Percentiles rank a stretch among this genome's conserved stretches.
These are phyloP conservation scores for Sturnus vulgaris DNA, from an alignment of 2,113 vertebrate genomes.

Conservation along the genomic window DNA sequence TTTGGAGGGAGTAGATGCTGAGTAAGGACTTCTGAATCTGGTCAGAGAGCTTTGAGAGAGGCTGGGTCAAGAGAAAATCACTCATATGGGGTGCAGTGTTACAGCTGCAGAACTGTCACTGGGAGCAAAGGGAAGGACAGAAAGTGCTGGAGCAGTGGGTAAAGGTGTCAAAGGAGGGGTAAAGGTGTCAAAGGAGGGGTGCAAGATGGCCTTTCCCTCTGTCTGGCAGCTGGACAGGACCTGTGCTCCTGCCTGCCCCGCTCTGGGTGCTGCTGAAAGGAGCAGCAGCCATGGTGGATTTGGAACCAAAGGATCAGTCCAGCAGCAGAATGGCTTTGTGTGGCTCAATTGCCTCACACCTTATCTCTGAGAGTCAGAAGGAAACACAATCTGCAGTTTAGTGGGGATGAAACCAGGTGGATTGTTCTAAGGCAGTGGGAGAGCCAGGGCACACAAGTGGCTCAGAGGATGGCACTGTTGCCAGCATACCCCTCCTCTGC, in stretches of 20 bases:
- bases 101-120: neutral
- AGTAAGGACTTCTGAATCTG: neutral
- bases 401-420: fast-evolving
- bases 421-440: neutral
- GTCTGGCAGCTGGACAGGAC: neutral
- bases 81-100: neutral
- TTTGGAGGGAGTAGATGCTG: neutral
- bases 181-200: neutral
- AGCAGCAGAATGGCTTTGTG: neutral
- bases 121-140: neutral
- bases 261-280: neutral
- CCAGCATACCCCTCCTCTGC: neutral
- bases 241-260: neutral
- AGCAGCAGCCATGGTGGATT: neutral
- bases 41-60: neutral
- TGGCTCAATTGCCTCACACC: neutral
- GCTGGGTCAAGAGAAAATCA: neutral
- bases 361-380: neutral
- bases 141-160: neutral
- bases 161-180: neutral
- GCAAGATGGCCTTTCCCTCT: fast-evolving
- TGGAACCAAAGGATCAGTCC: neutral
- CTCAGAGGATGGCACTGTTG: neutral
- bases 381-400: neutral
- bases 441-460: neutral